Conservation (phyloP, 2,797 vertebrate genomes). For the Mormyrops attenuatus region DNA sequence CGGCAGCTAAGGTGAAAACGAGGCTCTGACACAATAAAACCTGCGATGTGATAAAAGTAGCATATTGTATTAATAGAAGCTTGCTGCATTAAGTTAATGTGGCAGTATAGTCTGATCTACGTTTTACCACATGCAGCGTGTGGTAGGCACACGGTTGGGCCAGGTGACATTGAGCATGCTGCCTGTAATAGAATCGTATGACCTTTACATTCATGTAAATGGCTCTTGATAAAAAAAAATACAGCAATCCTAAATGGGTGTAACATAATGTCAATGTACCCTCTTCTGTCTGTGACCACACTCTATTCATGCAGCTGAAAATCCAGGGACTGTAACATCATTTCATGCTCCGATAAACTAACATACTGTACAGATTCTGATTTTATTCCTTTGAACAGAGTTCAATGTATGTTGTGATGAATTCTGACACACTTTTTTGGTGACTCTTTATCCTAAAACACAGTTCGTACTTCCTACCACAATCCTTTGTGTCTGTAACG, state of each 20-base stretch:
- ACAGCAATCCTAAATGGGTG: not conserved
- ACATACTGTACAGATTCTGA: conserved; percentile 11
- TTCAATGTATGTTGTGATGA: conserved; percentile 1
- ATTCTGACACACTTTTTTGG: not conserved
- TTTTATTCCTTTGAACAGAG: conserved; percentile 18
- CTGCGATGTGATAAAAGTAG: not conserved
- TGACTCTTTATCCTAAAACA: not conserved
- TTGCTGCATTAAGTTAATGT: not conserved
- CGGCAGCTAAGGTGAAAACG: not conserved
- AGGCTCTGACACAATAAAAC: not conserved
- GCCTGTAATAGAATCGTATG: not conserved
- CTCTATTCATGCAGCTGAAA: not conserved
- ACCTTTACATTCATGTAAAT: not conserved
- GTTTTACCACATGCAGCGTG: not conserved
- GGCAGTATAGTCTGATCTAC: not conserved
- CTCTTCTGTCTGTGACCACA: not conserved
- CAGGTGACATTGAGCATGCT: not conserved
- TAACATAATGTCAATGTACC: not conserved
- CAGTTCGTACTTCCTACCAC: not conserved
- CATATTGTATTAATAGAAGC: not conserved
- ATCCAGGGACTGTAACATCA: conserved; percentile 7
- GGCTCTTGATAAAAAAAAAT: not conserved
- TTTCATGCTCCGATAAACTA: conserved; percentile 18
- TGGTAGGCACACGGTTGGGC: not conserved
- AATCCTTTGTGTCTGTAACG: not conserved